A percentile compares a stretch with the other conserved stretches of the same genome.
These are phyloP conservation scores for Chaetodon auriga DNA, from an alignment of 2,113 vertebrate species.

Conservation along the genomic window DNA sequence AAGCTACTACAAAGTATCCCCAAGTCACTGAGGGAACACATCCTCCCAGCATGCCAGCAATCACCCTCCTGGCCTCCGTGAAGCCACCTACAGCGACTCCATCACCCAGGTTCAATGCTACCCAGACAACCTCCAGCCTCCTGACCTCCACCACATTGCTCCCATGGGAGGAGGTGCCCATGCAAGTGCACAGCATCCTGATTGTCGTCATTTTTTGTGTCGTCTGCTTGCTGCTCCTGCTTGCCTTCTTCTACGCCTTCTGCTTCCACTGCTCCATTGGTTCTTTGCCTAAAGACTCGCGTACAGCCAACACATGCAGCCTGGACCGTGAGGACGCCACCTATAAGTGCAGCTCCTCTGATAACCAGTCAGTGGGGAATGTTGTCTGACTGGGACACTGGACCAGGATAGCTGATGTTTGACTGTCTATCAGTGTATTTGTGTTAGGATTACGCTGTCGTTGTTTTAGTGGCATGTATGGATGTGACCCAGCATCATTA, in stretches of 20 bases:
- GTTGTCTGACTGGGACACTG: constrained; percentile 63
- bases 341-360: constrained; percentile 78
- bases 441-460: background rate
- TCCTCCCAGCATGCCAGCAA: constrained; percentile 57
- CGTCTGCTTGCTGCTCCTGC: constrained; percentile 81
- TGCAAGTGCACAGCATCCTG: constrained; percentile 75
- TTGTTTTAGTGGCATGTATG: background rate
- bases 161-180: constrained; percentile 52
- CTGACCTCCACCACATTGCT: constrained; percentile 18
- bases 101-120: background rate
- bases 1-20: background rate
- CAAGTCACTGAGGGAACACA: background rate
- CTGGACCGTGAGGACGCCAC: constrained; percentile 81
- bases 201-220: constrained; percentile 77
- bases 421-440: constrained; percentile 1
- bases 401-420: background rate
- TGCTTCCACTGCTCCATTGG: constrained; percentile 79
- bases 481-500: background rate
- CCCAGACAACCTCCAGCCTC: background rate
- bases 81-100: constrained; percentile 24
- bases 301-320: constrained; percentile 23
- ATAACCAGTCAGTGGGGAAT: constrained; percentile 74
- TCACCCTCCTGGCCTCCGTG: constrained; percentile 39
- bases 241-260: constrained; percentile 80
- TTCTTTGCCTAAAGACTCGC: constrained; percentile 45